Conservation (phyloP, 2,888 invertebrate species). For the Mylabris sibirica region DNA sequence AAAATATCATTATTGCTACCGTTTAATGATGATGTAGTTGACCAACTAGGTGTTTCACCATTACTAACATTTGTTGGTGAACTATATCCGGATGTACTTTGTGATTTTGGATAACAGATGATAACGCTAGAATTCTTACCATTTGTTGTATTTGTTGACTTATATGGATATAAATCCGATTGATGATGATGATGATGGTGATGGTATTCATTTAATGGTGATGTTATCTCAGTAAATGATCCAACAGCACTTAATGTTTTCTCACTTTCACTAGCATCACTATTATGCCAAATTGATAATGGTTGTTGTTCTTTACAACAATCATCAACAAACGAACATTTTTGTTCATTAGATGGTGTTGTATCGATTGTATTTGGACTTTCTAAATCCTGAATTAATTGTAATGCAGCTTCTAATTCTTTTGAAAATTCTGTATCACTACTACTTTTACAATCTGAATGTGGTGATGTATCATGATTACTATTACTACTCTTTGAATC, state of each 20-base stretch:
- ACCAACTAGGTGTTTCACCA: constrained; percentile 58
- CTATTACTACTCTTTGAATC: constrained; percentile 51
- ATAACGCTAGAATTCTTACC: constrained; percentile 57
- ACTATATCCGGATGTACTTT: constrained; percentile 64
- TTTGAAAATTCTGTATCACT: constrained; percentile 62
- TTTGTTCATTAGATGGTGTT: constrained; percentile 58
- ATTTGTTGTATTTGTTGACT: constrained; percentile 47
- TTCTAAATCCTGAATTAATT: constrained; percentile 63
- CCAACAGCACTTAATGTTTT: constrained; percentile 61
- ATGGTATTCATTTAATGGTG: constrained; percentile 56
- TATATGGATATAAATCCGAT: constrained; percentile 52
- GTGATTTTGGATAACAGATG: constrained; percentile 59
- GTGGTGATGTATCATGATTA: constrained; percentile 50
- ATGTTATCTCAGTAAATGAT: constrained; percentile 57
- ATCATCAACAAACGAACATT: constrained; percentile 46
- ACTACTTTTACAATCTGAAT: constrained; percentile 57
- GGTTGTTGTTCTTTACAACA: constrained; percentile 47
- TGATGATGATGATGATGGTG: no score
- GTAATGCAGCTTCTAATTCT: constrained; percentile 63
- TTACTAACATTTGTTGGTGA: constrained; percentile 59
- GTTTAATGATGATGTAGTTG: constrained; percentile 59
- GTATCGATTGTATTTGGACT: constrained; percentile 63
- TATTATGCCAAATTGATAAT: constrained; percentile 57
- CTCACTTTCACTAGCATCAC: constrained; percentile 58
- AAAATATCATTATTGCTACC: constrained; percentile 54